Percentiles rank a stretch among this genome's conserved stretches.
phyloP scores from a whole-genome alignment of 2,888 invertebrate genomes.

The Drosophila falleni region DNA sequence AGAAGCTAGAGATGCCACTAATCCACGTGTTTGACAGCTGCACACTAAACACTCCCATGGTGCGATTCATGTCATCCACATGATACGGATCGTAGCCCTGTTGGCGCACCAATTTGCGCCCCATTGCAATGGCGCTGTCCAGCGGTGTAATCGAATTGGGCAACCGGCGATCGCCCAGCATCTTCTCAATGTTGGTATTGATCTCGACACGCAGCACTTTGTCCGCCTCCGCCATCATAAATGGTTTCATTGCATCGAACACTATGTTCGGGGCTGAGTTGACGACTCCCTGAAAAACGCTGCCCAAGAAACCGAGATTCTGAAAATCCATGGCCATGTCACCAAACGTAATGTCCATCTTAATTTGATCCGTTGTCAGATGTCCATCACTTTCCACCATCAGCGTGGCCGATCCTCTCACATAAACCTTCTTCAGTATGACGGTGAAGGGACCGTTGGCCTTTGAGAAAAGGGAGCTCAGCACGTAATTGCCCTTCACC shows the following conservation, averaged over 20 bases:
- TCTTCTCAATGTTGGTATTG: constrained; percentile 90
- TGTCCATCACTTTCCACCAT: constrained; percentile 91
- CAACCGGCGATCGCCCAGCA: constrained; percentile 90
- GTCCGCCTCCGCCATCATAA: constrained; percentile 92
- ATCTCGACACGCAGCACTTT: constrained; percentile 90
- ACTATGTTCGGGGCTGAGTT: constrained; percentile 93
- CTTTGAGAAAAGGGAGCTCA: constrained; percentile 90
- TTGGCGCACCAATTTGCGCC: constrained; percentile 89
- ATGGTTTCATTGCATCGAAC: constrained; percentile 95
- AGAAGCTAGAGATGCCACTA: constrained; percentile 92
- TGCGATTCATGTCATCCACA: constrained; percentile 90
- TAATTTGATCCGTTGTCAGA: constrained; percentile 91
- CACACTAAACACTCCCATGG: constrained; percentile 89
- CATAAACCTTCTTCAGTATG: constrained; percentile 89
- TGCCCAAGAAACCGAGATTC: constrained; percentile 91
- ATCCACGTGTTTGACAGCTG: constrained; percentile 91
- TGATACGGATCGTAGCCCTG: constrained; percentile 91
- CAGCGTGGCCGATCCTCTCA: constrained; percentile 89
- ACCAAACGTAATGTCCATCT: constrained; percentile 91
- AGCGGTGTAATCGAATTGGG: constrained; percentile 94
- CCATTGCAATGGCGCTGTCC: constrained; percentile 92
- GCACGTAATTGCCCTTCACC: constrained; percentile 91
- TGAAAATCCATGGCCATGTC: constrained; percentile 93
- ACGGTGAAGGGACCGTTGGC: constrained; percentile 92
- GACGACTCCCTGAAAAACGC: constrained; percentile 90